Percentiles rank a stretch among this genome's conserved stretches.
Conservation (phyloP, 92 coral and sea anemone genomes). For the Porites evermanni region DNA sequence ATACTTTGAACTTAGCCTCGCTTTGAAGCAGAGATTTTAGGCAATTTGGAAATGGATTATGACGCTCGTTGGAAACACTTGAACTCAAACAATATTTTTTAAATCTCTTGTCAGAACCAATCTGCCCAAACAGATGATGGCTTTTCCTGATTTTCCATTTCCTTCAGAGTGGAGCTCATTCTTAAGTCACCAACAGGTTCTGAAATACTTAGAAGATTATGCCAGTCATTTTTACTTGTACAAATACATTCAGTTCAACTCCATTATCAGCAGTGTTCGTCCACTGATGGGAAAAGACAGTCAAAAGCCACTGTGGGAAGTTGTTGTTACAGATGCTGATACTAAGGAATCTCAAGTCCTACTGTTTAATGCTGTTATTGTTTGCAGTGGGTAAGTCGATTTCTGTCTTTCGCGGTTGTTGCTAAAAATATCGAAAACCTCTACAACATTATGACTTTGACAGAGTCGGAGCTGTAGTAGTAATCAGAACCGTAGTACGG, state of each 20-base stretch:
- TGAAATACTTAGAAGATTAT: conserved; percentile 76
- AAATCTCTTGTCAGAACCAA: conserved; percentile 67
- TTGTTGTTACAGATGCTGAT: conserved; percentile 58
- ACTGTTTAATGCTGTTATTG: conserved; percentile 78
- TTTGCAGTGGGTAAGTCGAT: conserved; percentile 86
- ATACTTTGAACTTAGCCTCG: no score
- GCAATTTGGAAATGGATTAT: no score
- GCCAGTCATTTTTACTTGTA: conserved; percentile 68
- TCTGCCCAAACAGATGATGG: conserved; percentile 90
- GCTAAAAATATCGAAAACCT: no score
- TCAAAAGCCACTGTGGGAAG: conserved; percentile 70
- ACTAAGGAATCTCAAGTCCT: conserved; percentile 43
- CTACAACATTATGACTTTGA: no score
- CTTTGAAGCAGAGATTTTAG: no score
- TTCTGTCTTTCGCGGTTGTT: background rate
- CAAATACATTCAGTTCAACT: conserved; percentile 70
- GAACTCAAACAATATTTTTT: no score
- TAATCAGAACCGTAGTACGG: no score
- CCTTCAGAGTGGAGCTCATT: conserved; percentile 71
- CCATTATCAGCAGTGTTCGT: conserved; percentile 63
- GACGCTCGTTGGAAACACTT: no score
- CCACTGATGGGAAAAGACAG: conserved; percentile 51
- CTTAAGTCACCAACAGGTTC: conserved; percentile 64
- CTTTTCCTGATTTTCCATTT: conserved; percentile 88
- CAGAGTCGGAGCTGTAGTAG: no score